Evolutionary conservation across 2,113 vertebrate genomes (phyloP), one percentile per base, ranked within the genome.

Genomic region (Menura novaehollandiae): DNA sequence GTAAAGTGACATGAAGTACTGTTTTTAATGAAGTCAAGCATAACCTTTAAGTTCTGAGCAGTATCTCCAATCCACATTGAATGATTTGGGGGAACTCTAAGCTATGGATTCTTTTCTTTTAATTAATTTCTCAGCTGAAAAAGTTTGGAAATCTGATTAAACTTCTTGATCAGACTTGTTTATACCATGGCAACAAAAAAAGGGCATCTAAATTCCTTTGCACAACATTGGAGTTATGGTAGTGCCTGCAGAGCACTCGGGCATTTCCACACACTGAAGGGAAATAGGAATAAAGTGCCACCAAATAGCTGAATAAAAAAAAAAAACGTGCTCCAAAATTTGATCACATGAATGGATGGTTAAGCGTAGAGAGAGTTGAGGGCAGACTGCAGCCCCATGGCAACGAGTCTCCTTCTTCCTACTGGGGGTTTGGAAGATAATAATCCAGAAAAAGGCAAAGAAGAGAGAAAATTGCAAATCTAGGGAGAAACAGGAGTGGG

Each of bases 101-200:
- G 22, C 66, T 33, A 53, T 0, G 2, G 32, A 3, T 8, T 35
- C 58, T 52, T 73, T 82, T 10, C 17, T 66, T 74, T 64, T 67
- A 89, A 74, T 95, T 91, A 68, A 79, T 79, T 91, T 91, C 46
- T 91, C 58, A 91, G 47, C 22, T 78, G 52, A 92, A 77, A 75
- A 66, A 56, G 11, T 63, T 74, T 43, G 44, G 37, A 69, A 44
- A 80, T 85, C 81, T 79, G 49, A 82, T 73, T 81, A 92, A 49
- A 28, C 33, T 53, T 87, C 66, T 86, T 63, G 39, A 51, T 88
- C 2, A 3, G 30, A 66, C 69, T 85, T 60, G 37, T 58, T 94
- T 71, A 73, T n/a, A 37, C 9, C 28, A 41, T 37, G 4, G 2
- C 24, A 89, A 62, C 33, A n/a, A 56, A 76, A 74, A 64, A 46